Percentiles rank a stretch among this genome's conserved stretches.
Evolutionary conservation across 1,140 invertebrate genomes (phyloP).

Genomic region (Drosophila ironensis): DNA sequence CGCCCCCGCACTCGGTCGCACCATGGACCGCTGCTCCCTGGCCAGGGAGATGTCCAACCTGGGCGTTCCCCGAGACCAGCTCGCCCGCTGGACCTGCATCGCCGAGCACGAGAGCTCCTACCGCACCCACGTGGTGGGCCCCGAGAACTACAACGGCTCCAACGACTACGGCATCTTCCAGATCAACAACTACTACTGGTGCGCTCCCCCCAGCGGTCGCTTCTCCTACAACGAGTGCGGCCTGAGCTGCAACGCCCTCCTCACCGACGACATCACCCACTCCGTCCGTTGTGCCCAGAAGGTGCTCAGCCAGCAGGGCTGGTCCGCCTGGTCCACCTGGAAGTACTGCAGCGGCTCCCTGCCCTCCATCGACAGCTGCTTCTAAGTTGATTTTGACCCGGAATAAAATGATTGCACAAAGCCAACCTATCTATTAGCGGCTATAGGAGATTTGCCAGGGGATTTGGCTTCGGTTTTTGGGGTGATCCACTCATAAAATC

Average conservation of each 20-base stretch:
- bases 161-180: slow-evolving; percentile 76
- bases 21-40: slow-evolving; percentile 73
- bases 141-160: slow-evolving; percentile 62
- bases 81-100: slow-evolving; percentile 57
- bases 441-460: too few relatives aligned
- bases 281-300: slow-evolving; percentile 67
- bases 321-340: slow-evolving; percentile 70
- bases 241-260: slow-evolving; percentile 49
- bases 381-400: slow-evolving; percentile 22
- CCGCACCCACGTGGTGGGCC: slow-evolving; percentile 44
- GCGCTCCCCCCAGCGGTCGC: slow-evolving; percentile 51
- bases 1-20: slow-evolving; percentile 57
- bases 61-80: slow-evolving; percentile 62
- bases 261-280: slow-evolving; percentile 59
- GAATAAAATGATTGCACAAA: slow-evolving; percentile 13
- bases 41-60: slow-evolving; percentile 67
- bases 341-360: slow-evolving; percentile 49
- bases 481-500: too few relatives aligned
- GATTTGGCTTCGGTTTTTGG: too few relatives aligned
- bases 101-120: slow-evolving; percentile 56
- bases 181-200: slow-evolving; percentile 77
- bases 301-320: slow-evolving; percentile 62
- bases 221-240: slow-evolving; percentile 61
- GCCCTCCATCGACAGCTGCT: slow-evolving; percentile 57
- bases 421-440: too few relatives aligned